These are phyloP conservation scores for Adelges cooleyi DNA, from an alignment of 1,140 invertebrate species.

Conservation along the genomic window DNA sequence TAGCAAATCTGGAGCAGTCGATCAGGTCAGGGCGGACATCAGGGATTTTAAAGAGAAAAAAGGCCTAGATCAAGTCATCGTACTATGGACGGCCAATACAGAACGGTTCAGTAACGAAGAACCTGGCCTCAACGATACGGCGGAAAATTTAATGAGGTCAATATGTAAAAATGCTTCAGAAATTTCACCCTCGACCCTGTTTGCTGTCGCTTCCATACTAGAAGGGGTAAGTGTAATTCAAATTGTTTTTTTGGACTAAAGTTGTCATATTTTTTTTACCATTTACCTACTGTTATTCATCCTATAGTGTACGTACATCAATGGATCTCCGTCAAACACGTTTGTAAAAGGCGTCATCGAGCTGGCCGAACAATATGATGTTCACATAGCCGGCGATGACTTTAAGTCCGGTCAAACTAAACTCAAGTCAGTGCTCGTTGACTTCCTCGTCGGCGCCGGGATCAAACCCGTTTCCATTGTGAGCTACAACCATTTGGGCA, in stretches of 20 bases:
- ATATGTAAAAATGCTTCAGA: slow-evolving; percentile 63
- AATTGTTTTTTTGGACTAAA: not conserved
- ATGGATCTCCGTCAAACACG: slow-evolving; percentile 94
- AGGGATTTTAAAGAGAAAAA: slow-evolving; percentile 60
- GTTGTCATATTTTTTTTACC: no score
- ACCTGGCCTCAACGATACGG: slow-evolving; percentile 72
- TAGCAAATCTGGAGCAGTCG: slow-evolving; percentile 56
- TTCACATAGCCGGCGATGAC: slow-evolving; percentile 87
- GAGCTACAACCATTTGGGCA: slow-evolving; percentile 95
- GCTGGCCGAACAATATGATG: slow-evolving; percentile 60
- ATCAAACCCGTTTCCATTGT: slow-evolving; percentile 92
- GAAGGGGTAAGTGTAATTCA: slow-evolving; percentile 56
- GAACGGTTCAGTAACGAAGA: slow-evolving; percentile 74
- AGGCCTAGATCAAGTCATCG: slow-evolving; percentile 65
- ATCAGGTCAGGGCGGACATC: slow-evolving; percentile 70
- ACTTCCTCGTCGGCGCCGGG: slow-evolving; percentile 83
- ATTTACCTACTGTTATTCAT: no score
- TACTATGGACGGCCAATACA: slow-evolving; percentile 94
- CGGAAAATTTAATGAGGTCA: slow-evolving; percentile 62
- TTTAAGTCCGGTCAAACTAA: slow-evolving; percentile 98
- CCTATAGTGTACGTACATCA: slow-evolving; percentile 76
- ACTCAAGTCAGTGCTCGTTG: slow-evolving; percentile 91
- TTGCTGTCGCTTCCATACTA: slow-evolving; percentile 79
- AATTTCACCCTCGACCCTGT: slow-evolving; percentile 89
- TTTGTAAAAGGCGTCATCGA: slow-evolving; percentile 82